phyloP scores from a whole-genome alignment of 2,113 vertebrate species.

The Falcunculus frontatus region DNA sequence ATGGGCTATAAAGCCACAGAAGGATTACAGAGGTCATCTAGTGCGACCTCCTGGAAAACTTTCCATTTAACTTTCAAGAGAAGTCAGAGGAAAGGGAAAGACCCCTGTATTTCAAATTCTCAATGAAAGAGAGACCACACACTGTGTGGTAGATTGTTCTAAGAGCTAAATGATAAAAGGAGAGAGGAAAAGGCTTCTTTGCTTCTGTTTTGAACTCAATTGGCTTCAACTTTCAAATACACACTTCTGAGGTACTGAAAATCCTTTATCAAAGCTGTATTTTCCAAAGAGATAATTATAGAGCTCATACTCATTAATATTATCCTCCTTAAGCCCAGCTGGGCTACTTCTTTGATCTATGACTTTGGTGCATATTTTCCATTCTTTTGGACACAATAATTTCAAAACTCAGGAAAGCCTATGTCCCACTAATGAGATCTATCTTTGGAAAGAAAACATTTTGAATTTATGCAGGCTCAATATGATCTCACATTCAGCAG shows the following conservation, averaged over 20 bases:
- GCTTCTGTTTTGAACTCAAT: background rate
- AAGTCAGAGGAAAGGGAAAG: background rate
- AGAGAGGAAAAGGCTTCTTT: background rate
- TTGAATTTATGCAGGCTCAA: background rate
- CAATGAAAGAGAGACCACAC: background rate
- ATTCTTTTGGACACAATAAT: background rate
- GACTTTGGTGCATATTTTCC: background rate
- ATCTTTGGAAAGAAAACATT: background rate
- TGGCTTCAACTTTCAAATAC: background rate
- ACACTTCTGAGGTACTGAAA: background rate
- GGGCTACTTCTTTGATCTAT: constrained; percentile 23
- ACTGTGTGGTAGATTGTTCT: background rate
- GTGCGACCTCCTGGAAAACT: background rate
- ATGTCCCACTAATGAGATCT: background rate
- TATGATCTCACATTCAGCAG: background rate
- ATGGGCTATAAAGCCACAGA: background rate
- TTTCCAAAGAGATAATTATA: constrained; percentile 24
- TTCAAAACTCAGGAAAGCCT: background rate
- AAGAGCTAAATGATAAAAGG: background rate
- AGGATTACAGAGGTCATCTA: background rate
- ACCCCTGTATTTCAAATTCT: background rate
- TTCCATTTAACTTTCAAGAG: background rate
- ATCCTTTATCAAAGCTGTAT: background rate
- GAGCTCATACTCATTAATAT: constrained; percentile 9
- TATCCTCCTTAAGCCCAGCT: background rate